A percentile compares a stretch with the other conserved stretches of the same genome.
These are phyloP conservation scores for Caradrina kadenii DNA, from an alignment of 2,888 invertebrate genomes.

Conservation along the genomic window DNA sequence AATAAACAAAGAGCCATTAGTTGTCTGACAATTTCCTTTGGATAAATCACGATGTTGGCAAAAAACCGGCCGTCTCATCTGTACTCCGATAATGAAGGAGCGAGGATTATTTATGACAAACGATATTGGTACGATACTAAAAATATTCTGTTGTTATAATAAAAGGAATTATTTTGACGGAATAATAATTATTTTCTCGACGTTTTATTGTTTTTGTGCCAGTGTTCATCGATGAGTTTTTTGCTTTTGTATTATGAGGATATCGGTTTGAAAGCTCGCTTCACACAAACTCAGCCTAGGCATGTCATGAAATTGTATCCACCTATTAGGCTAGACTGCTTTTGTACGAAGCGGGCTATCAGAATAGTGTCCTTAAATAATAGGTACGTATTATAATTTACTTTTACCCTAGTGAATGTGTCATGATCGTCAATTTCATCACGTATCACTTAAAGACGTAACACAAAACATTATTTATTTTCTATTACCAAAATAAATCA, in stretches of 20 bases:
- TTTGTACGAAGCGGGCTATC: too few species aligned
- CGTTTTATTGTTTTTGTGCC: not conserved
- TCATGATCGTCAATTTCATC: too few species aligned
- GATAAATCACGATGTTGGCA: constrained; percentile 85
- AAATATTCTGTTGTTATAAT: constrained; percentile 14
- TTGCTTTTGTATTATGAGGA: too few species aligned
- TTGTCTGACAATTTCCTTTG: constrained; percentile 89
- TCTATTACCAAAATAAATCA: too few species aligned
- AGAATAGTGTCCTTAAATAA: too few species aligned
- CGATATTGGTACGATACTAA: constrained; percentile 68
- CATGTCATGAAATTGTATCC: too few species aligned
- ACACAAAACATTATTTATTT: not conserved
- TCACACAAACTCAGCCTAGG: too few species aligned
- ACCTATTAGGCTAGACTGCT: too few species aligned
- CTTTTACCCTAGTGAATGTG: too few species aligned
- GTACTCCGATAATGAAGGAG: constrained; percentile 79
- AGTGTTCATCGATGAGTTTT: not conserved
- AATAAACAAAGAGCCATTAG: constrained; percentile 90
- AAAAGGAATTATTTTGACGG: constrained; percentile 21
- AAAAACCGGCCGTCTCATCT: constrained; percentile 80
- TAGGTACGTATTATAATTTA: too few species aligned
- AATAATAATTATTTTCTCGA: not conserved
- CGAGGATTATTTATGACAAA: constrained; percentile 67
- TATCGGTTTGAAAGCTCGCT: too few species aligned
- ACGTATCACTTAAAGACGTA: constrained; percentile 10